Evolutionary conservation across 2,113 vertebrate genomes (phyloP), one percentile per base, ranked within the genome.

Genomic region (Sus scrofa): DNA sequence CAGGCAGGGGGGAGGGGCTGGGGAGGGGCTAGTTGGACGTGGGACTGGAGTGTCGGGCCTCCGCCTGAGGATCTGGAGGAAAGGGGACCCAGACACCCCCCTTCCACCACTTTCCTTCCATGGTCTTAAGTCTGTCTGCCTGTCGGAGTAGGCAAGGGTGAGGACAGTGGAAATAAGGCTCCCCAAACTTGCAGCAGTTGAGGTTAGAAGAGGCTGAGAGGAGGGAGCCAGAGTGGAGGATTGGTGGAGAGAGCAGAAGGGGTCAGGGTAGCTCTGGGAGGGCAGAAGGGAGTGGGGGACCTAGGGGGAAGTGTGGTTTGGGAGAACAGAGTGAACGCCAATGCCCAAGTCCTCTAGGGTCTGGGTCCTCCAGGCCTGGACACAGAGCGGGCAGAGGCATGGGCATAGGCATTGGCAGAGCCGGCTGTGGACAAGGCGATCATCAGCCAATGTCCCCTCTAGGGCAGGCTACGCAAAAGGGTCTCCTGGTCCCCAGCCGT

Each of bases 41-140:
- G 8, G 62, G 34, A 82, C 37, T 58, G 60, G 58, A 81, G 14
- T 4, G 2, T 75, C 67, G 78, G 24, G 24, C 50, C 94, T 94
- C 7, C 0, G 4, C 5, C 27, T 75, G 32, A 95, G 65, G 26
- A 68, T 70, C 82, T 78, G 62, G 62, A 92, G 91, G 30, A 87
- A 60, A 88, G 5, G 52, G 20, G 1, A 20, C 16, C 30, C 60
- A 54, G 26, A 34, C 0, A 1, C 14, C 58, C 58, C 52, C 62
- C 54, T 75, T 63, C 54, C 67, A 60, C 70, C 10, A 60, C 68
- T 95, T 65, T 54, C 67, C 78, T 95, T 86, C 54, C 5, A 1
- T 18, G 30, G 44, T 79, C 91, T 86, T 79, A 70, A 88, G 81
- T 77, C 65, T 94, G 20, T 78, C 37, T 79, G 73, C 82, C 73